phyloP scores from a whole-genome alignment of 2,797 vertebrate species.

The Pitangus sulphuratus region DNA sequence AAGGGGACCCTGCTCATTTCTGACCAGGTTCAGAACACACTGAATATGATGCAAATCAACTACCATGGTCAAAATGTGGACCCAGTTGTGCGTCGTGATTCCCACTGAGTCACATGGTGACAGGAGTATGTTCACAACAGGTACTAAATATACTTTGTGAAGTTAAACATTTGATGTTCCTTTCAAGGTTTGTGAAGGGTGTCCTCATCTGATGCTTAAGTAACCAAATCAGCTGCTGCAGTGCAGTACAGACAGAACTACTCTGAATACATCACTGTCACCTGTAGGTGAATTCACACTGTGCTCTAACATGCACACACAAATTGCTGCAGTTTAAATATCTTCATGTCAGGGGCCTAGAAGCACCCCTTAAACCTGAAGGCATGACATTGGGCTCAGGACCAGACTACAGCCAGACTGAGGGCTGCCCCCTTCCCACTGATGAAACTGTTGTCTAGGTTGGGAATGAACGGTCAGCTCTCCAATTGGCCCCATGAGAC shows the following conservation, averaged over 20 bases:
- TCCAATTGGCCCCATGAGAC: rapidly evolving
- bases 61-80: neutral
- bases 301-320: neutral
- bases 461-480: rapidly evolving
- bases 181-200: neutral
- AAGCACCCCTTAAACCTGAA: neutral
- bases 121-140: neutral
- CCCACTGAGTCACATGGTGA: neutral
- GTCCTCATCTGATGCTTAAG: neutral
- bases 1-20: neutral
- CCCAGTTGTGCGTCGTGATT: neutral
- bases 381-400: neutral
- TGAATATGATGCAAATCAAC: neutral
- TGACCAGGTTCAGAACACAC: neutral
- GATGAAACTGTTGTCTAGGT: neutral
- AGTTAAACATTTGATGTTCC: neutral
- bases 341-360: neutral
- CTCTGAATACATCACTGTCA: neutral
- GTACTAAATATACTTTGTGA: neutral
- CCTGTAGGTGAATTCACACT: rapidly evolving
- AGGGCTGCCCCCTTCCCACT: neutral
- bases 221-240: neutral
- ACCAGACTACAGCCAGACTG: neutral
- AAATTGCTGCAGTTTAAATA: neutral
- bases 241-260: neutral